phyloP scores from a whole-genome alignment of 2,888 invertebrate genomes.

The Prosapia bicincta region DNA sequence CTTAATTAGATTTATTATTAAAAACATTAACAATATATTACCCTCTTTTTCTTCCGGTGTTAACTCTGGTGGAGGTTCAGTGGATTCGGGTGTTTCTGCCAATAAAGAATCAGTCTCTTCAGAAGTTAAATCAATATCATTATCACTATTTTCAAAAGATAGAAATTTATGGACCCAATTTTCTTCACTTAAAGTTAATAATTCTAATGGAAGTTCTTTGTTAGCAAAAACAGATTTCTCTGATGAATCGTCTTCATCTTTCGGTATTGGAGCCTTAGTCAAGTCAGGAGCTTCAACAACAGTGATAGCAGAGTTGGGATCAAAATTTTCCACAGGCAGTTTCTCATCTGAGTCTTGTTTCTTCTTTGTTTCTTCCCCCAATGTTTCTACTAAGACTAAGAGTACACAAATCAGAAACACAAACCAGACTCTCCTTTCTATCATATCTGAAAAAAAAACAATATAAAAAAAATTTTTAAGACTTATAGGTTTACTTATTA shows the following conservation, averaged over 20 bases:
- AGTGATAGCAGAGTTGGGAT: constrained; percentile 14
- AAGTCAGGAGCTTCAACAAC: constrained; percentile 46
- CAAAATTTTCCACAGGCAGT: neutral
- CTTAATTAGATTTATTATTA: too few species aligned
- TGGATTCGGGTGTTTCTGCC: constrained; percentile 41
- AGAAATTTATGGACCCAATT: constrained; percentile 19
- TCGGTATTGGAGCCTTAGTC: constrained; percentile 39
- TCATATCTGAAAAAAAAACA: neutral
- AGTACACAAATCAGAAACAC: neutral
- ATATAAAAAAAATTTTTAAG: too few species aligned
- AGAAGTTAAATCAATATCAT: constrained; percentile 47
- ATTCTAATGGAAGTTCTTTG: constrained; percentile 29
- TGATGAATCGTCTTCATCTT: constrained; percentile 25
- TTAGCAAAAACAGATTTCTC: constrained; percentile 37
- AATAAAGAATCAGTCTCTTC: constrained; percentile 43
- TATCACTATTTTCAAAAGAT: constrained; percentile 42
- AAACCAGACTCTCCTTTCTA: neutral
- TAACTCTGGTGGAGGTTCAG: constrained; percentile 47
- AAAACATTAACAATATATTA: too few species aligned
- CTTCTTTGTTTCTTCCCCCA: neutral
- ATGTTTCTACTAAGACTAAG: neutral
- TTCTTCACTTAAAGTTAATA: constrained; percentile 18
- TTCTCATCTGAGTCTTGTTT: neutral
- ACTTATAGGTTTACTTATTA: too few species aligned
- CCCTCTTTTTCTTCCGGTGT: constrained; percentile 66